Percentiles rank a stretch among this genome's conserved stretches.
These are phyloP conservation scores for Zosterops pallidus DNA, from an alignment of 2,113 vertebrate genomes.

Conservation along the genomic window DNA sequence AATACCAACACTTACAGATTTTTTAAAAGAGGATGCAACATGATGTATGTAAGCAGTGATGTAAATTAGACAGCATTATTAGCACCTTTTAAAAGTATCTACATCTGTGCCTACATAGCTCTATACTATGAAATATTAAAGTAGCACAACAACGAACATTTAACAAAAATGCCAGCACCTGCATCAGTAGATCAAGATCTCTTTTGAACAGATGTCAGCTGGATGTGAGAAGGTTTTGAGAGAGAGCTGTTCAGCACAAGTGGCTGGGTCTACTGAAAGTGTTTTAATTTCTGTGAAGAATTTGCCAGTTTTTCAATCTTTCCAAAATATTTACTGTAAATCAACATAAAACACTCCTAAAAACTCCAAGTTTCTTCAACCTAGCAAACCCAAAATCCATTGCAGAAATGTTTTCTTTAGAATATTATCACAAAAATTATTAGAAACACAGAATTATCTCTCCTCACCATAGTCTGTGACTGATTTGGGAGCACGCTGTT, in stretches of 20 bases:
- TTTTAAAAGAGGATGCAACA: not conserved
- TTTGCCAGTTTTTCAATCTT: not conserved
- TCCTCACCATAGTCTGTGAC: constrained; percentile 92
- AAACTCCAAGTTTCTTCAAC: not conserved
- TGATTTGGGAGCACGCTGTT: constrained; percentile 91
- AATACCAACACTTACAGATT: not conserved
- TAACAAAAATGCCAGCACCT: not conserved
- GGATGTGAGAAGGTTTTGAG: not conserved
- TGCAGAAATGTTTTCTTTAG: not conserved
- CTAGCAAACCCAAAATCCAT: not conserved
- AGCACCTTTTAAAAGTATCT: not conserved
- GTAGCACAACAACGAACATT: not conserved
- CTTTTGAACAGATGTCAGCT: not conserved
- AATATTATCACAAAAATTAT: not conserved
- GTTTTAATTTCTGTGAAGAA: not conserved
- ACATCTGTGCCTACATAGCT: too few species aligned
- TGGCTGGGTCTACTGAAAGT: not conserved
- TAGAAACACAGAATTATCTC: not conserved
- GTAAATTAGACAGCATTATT: not conserved
- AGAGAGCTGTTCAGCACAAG: not conserved
- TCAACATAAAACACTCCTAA: not conserved
- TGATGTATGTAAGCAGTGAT: not conserved
- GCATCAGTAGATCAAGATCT: not conserved
- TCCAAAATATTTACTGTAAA: not conserved
- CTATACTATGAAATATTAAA: not conserved